Evolutionary conservation across 2,888 invertebrate species (phyloP).

Genomic region (Agrotis ipsilon): DNA sequence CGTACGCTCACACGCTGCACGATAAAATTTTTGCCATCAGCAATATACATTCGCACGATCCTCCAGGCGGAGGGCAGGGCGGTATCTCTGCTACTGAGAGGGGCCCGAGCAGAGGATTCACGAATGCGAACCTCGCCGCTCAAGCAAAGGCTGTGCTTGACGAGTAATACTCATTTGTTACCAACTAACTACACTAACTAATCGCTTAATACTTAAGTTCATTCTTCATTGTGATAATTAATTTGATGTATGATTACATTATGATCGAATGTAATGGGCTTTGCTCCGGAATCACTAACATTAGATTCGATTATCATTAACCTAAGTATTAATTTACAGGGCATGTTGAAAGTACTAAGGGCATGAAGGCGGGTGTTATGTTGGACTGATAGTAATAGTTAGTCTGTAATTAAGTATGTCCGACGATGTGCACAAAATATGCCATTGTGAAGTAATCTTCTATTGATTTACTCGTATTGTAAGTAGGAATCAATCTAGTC

Average conservation of each 20-base stretch:
- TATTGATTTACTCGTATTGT: constrained; percentile 39
- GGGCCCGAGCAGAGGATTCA: constrained; percentile 63
- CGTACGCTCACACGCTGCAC: constrained; percentile 89
- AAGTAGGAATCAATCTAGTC: constrained; percentile 66
- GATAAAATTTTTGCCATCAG: constrained; percentile 89
- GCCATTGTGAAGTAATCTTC: constrained; percentile 33
- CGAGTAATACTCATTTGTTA: constrained; percentile 69
- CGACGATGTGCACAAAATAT: constrained; percentile 51
- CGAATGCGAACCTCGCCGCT: constrained; percentile 70
- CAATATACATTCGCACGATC: constrained; percentile 88
- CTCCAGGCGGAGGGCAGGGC: constrained; percentile 69
- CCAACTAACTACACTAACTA: constrained; percentile 41
- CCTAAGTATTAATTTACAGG: constrained; percentile 31
- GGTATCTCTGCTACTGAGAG: constrained; percentile 55
- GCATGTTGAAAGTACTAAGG: constrained; percentile 47
- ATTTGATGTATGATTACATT: constrained; percentile 40
- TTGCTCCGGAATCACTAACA: constrained; percentile 11
- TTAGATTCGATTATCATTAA: constrained; percentile 31
- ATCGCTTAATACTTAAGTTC: constrained; percentile 29
- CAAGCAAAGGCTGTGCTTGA: constrained; percentile 82
- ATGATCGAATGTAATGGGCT: constrained; percentile 31
- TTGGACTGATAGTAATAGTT: constrained; percentile 63
- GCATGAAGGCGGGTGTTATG: constrained; percentile 51
- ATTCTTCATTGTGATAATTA: constrained; percentile 26
- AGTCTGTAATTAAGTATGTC: constrained; percentile 32